phyloP scores from a whole-genome alignment of 2,113 vertebrate genomes.

The Cyrtonyx montezumae region DNA sequence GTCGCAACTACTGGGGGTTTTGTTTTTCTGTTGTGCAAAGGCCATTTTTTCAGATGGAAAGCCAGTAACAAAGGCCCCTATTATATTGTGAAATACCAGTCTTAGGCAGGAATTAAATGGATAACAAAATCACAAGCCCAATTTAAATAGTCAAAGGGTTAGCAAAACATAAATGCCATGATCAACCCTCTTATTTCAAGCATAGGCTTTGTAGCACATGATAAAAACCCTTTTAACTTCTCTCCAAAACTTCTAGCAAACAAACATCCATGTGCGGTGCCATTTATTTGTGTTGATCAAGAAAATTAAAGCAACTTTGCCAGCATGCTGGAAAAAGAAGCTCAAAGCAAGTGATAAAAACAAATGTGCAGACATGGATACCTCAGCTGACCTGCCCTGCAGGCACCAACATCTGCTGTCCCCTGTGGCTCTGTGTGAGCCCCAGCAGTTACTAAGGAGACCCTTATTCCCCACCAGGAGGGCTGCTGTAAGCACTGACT shows the following conservation, averaged over 20 bases:
- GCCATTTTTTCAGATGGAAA: background rate
- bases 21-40: background rate
- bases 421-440: background rate
- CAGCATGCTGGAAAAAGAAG: background rate
- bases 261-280: background rate
- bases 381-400: background rate
- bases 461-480: background rate
- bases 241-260: background rate
- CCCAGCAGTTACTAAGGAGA: background rate
- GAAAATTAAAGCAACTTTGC: background rate
- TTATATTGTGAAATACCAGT: background rate
- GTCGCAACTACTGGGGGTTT: background rate
- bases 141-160: background rate
- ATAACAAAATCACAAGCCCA: background rate
- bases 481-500: background rate
- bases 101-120: background rate
- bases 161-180: background rate
- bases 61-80: background rate
- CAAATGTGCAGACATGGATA: background rate
- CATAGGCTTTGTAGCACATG: background rate
- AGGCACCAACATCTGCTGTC: background rate
- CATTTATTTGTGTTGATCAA: background rate
- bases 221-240: background rate
- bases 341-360: background rate
- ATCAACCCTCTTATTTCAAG: background rate